A percentile compares a stretch with the other conserved stretches of the same genome.
Evolutionary conservation across 2,113 vertebrate species (phyloP).

Genomic region (Lanius ludovicianus): DNA sequence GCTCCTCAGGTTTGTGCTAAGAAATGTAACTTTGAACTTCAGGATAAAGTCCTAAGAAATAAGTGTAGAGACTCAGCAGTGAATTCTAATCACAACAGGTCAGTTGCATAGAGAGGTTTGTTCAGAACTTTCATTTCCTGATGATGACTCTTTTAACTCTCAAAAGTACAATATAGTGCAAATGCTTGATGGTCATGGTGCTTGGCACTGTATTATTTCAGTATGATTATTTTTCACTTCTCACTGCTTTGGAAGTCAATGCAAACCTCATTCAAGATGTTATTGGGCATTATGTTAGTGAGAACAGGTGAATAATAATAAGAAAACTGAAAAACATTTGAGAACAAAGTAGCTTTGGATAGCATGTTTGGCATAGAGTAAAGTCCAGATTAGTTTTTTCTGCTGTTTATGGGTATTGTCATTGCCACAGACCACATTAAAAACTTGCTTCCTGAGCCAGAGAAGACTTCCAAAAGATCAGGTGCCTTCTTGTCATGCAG

Average conservation of each 20-base stretch:
- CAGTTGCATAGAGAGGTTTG: background rate
- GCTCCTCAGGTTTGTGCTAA: background rate
- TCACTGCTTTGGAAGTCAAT: conserved; percentile 22
- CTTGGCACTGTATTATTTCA: background rate
- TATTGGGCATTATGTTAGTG: background rate
- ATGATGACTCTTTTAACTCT: background rate
- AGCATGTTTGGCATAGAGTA: background rate
- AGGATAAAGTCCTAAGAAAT: background rate
- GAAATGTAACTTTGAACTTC: background rate
- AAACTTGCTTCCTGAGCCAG: background rate
- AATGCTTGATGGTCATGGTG: background rate
- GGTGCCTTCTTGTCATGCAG: background rate
- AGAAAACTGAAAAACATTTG: background rate
- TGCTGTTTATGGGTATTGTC: background rate
- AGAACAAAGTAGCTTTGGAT: background rate
- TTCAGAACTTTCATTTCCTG: background rate
- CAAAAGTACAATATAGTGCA: background rate
- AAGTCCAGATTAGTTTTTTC: background rate
- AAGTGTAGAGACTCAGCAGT: background rate
- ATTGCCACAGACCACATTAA: background rate
- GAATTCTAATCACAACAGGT: background rate
- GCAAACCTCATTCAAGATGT: conserved; percentile 42
- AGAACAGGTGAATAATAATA: background rate
- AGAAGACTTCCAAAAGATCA: background rate
- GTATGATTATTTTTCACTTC: background rate